Percentiles rank a stretch among this genome's conserved stretches.
phyloP scores from a whole-genome alignment of 2,888 invertebrate species.

The Melieria crassipennis region DNA sequence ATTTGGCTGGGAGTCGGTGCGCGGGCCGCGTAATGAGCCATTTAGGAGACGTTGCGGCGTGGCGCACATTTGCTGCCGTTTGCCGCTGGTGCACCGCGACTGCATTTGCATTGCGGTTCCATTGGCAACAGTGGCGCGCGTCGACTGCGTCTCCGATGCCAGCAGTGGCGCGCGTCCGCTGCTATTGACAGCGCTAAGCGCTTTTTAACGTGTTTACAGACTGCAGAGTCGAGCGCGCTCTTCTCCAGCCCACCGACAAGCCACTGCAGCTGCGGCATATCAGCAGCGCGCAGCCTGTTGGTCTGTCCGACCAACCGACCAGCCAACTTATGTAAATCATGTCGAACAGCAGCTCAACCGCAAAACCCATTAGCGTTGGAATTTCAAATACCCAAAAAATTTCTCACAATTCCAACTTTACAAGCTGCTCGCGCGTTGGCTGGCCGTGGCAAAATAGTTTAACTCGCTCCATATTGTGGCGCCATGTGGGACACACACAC shows the following conservation, averaged over 20 bases:
- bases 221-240: too few relatives aligned
- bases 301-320: too few relatives aligned
- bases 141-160: background rate
- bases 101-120: slow-evolving; percentile 16
- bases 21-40: too few relatives aligned
- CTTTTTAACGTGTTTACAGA: slow-evolving; percentile 26
- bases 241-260: too few relatives aligned
- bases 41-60: too few relatives aligned
- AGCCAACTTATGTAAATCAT: too few relatives aligned
- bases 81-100: slow-evolving; percentile 18
- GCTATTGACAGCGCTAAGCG: slow-evolving; percentile 14
- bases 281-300: too few relatives aligned
- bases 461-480: too few relatives aligned
- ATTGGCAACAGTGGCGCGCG: background rate
- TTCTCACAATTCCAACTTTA: slow-evolving; percentile 25
- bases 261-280: too few relatives aligned
- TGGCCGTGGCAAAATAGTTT: background rate
- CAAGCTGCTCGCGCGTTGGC: slow-evolving; percentile 18
- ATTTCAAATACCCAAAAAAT: slow-evolving; percentile 26
- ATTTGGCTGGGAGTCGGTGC: too few relatives aligned
- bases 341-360: slow-evolving; percentile 20
- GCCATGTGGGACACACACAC: background rate
- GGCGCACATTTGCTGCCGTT: slow-evolving; percentile 41
- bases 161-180: slow-evolving; percentile 6
- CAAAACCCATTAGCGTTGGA: slow-evolving; percentile 38